Percentiles rank a stretch among this genome's conserved stretches.
These are phyloP conservation scores for Phocides pigmalion DNA, from an alignment of 1,140 invertebrate species.

Conservation along the genomic window DNA sequence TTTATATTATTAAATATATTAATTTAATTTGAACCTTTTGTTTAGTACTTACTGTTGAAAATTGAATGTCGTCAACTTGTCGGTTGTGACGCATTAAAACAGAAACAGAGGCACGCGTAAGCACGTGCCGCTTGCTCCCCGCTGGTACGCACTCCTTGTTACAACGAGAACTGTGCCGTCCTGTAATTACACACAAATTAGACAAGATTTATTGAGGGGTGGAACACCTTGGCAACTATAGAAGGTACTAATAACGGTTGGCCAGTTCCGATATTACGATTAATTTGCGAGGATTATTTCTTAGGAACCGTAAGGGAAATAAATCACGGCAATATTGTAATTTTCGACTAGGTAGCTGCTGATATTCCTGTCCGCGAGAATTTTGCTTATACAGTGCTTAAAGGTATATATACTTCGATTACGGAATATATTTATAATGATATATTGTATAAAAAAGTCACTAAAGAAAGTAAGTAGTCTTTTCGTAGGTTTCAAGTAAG, in stretches of 20 bases:
- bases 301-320: slow-evolving; percentile 45
- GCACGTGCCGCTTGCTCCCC: slow-evolving; percentile 77
- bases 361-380: slow-evolving; percentile 23
- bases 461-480: too few species aligned
- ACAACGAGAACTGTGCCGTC: slow-evolving; percentile 75
- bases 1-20: slow-evolving; percentile 32
- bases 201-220: slow-evolving; percentile 83
- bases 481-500: too few species aligned
- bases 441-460: too few species aligned
- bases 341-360: slow-evolving; percentile 30
- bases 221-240: slow-evolving; percentile 82
- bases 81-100: slow-evolving; percentile 38
- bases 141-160: slow-evolving; percentile 80
- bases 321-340: slow-evolving; percentile 52
- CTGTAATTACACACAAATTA: slow-evolving; percentile 84
- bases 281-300: slow-evolving; percentile 65
- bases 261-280: slow-evolving; percentile 77
- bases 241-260: slow-evolving; percentile 81
- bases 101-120: slow-evolving; percentile 60
- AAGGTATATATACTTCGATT: background rate
- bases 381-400: slow-evolving; percentile 2
- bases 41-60: slow-evolving; percentile 19
- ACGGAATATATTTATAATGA: too few species aligned
- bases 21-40: slow-evolving; percentile 40
- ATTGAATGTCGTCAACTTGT: slow-evolving; percentile 34